Conservation (phyloP, 1,140 invertebrate species). For the Brachionus koreanus region DNA sequence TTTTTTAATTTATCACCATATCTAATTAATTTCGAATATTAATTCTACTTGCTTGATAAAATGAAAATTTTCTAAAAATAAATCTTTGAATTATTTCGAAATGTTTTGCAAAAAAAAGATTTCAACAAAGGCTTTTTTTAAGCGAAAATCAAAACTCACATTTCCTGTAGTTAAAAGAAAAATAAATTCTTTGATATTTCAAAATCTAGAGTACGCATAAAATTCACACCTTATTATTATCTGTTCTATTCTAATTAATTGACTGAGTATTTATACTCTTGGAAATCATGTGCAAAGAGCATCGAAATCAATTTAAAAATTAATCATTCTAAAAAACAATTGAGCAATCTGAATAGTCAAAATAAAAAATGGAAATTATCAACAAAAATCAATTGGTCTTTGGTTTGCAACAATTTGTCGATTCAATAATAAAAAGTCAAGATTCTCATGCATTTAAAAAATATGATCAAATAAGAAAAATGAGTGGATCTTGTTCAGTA, state of each 20-base stretch:
- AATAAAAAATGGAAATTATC: background rate
- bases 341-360: too few relatives aligned
- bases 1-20: too few relatives aligned
- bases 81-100: too few relatives aligned
- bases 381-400: background rate
- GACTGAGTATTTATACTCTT: constrained; percentile 9
- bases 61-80: too few relatives aligned
- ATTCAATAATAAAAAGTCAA: background rate
- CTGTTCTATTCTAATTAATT: background rate
- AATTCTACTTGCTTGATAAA: too few relatives aligned
- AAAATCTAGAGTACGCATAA: background rate
- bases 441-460: too few relatives aligned
- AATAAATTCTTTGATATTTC: background rate
- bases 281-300: background rate
- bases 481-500: background rate
- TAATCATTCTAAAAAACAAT: too few relatives aligned
- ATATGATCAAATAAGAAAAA: background rate
- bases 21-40: too few relatives aligned
- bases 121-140: background rate
- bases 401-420: background rate
- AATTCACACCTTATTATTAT: background rate
- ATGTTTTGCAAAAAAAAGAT: background rate
- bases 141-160: background rate
- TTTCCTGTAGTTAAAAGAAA: background rate
- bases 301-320: too few relatives aligned